Evolutionary conservation across 2,888 invertebrate genomes (phyloP).

Genomic region (Syrista parreyssii): DNA sequence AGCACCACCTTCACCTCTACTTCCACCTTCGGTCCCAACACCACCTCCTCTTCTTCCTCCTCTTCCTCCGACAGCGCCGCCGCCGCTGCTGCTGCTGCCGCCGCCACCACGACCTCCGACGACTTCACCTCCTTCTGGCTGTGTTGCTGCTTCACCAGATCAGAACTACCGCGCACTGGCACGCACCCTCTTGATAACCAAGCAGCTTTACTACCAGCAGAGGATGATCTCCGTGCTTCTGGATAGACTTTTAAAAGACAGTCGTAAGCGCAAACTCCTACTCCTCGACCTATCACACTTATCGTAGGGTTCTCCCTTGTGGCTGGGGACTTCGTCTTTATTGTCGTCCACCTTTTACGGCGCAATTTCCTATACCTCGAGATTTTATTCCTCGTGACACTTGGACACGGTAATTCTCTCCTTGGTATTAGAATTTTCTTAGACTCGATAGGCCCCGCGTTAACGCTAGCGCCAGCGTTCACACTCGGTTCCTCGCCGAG

Average conservation of each 20-base stretch:
- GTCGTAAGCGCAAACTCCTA: not conserved
- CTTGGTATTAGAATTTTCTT: not conserved
- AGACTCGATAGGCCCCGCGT: not conserved
- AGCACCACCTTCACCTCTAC: conserved; percentile 11
- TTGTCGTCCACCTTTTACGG: not conserved
- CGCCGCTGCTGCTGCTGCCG: conserved; percentile 29
- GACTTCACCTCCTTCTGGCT: conserved; percentile 6
- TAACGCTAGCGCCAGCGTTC: not conserved
- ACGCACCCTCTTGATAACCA: conserved; percentile 3
- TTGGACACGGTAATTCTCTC: not conserved
- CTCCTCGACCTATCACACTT: not conserved
- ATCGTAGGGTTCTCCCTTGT: not conserved
- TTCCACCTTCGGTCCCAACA: not conserved
- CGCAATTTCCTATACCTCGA: not conserved
- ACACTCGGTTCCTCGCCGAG: not conserved
- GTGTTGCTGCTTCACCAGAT: not conserved
- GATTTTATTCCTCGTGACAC: not conserved
- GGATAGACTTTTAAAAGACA: not conserved
- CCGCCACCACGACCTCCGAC: conserved; percentile 13
- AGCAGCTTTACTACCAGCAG: not conserved
- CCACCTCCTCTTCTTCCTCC: conserved; percentile 2
- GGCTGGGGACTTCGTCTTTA: not conserved
- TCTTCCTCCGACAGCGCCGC: conserved; percentile 18
- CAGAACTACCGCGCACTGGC: not conserved
- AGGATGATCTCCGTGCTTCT: not conserved